Percentiles rank a stretch among this genome's conserved stretches.
Evolutionary conservation across 2,888 invertebrate species (phyloP).

Genomic region (Tachina lurida): DNA sequence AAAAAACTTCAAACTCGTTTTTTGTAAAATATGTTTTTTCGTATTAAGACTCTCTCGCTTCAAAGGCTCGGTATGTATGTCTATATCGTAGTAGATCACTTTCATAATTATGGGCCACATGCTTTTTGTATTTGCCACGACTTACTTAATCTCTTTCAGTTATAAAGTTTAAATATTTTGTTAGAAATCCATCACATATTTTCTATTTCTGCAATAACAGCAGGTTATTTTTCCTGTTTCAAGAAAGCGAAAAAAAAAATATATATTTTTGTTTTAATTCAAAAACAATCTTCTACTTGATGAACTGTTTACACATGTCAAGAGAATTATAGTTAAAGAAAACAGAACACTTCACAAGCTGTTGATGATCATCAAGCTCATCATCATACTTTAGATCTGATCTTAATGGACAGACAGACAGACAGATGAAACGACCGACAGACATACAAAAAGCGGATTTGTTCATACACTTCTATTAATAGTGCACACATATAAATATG

Average conservation of each 20-base stretch:
- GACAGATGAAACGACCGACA: not conserved
- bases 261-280: not conserved
- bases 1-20: too few species aligned
- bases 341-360: slow-evolving; percentile 38
- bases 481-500: not conserved
- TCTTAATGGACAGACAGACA: slow-evolving; percentile 8
- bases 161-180: not conserved
- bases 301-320: slow-evolving; percentile 68
- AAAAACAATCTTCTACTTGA: slow-evolving; percentile 62
- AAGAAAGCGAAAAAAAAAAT: not conserved
- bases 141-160: too few species aligned
- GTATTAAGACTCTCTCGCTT: too few species aligned
- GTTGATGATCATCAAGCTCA: slow-evolving; percentile 20
- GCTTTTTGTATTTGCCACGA: too few species aligned
- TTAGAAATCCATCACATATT: slow-evolving; percentile 7
- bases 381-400: slow-evolving; percentile 24
- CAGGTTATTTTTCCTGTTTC: slow-evolving; percentile 38
- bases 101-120: too few species aligned
- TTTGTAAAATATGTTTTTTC: too few species aligned
- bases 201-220: slow-evolving; percentile 30
- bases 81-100: too few species aligned
- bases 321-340: slow-evolving; percentile 50
- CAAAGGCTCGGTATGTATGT: too few species aligned
- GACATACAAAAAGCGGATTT: not conserved
- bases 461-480: slow-evolving; percentile 6